phyloP scores from a whole-genome alignment of 2,888 invertebrate genomes.

The Gerris lacustris region DNA sequence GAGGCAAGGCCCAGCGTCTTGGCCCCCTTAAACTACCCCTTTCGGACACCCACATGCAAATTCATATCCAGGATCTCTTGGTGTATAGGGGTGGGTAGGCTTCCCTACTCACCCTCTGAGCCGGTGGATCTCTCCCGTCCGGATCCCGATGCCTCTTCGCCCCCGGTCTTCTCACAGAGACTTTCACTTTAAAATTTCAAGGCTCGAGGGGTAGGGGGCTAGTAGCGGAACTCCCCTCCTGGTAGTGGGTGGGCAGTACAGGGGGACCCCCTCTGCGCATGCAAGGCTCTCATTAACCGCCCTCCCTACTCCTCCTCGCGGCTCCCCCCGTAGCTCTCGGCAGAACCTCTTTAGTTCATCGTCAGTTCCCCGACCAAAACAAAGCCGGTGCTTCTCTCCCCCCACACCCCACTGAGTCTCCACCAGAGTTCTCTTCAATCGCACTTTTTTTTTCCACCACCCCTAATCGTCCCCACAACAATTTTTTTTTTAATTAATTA shows the following conservation, averaged over 20 bases:
- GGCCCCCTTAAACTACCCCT: neutral
- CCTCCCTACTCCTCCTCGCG: neutral
- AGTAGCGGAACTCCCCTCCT: neutral
- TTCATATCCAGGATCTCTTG: neutral
- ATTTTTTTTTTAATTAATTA: no score
- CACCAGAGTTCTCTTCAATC: constrained; percentile 1
- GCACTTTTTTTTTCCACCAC: neutral
- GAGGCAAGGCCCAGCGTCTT: neutral
- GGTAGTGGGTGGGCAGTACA: neutral
- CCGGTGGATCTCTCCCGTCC: no score
- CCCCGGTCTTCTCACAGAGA: neutral
- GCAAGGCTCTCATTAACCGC: neutral
- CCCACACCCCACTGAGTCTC: neutral
- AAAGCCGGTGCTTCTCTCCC: neutral
- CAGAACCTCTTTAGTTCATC: neutral
- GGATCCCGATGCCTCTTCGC: neutral
- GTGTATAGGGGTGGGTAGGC: no score
- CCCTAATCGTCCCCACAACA: no score
- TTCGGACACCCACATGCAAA: constrained; percentile 1
- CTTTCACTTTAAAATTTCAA: constrained; percentile 1
- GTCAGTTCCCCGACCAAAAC: neutral
- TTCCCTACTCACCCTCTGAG: no score
- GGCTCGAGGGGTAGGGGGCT: neutral
- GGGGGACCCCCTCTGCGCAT: neutral
- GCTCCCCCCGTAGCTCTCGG: no score